Base-by-base conservation (phyloP, 2,113 vertebrate species). In the Mellivora capensis region DNA sequence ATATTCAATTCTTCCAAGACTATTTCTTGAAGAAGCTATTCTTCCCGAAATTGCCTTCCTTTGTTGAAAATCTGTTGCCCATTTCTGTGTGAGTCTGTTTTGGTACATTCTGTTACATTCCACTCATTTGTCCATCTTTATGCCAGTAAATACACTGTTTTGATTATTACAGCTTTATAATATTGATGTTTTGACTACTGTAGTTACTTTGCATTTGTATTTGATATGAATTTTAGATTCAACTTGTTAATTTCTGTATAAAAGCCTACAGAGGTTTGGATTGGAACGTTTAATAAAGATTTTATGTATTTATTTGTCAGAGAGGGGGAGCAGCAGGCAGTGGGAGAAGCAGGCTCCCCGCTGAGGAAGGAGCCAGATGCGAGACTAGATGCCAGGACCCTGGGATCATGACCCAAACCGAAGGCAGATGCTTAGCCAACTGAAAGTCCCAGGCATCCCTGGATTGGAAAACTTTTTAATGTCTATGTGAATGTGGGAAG, bases 1-100 rank as follows among this genome's bases (percentile, higher is more conserved):
- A 34, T 64, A 42, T 86, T 21, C 44, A 93, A 17, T 77, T 86
- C 31, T 93, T 86, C 44, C 9, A 76, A 34, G n/a, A 77, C 20
- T 34, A 64, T 42, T 52, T 77, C 21, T 67, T 86, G 57, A 42
- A 86, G 77, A 77, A 18, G 0, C 44, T 42, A 39, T 83, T 76
- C 8, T 64, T 27, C 47, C 13, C 12, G 6, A 18, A 83, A 85
- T 61, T 93, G 71, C 47, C 37, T 87, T 80, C 47, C 37, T 80
- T 94, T 94, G 42, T 67, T 57, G 49, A 84, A 94, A 82, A 94
- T 88, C 74, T 82, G 34, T 88, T 94, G 25, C 42, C 34, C 52
- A 88, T 88, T 94, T 61, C 39, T 20, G 12, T 81, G 29, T 61
- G 52, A 52, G 27, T 61, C 39, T 94, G 27, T 72, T 88, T 79